Evolutionary conservation across 1,140 invertebrate species (phyloP).

Genomic region (Drosophila nigrodunni): DNA sequence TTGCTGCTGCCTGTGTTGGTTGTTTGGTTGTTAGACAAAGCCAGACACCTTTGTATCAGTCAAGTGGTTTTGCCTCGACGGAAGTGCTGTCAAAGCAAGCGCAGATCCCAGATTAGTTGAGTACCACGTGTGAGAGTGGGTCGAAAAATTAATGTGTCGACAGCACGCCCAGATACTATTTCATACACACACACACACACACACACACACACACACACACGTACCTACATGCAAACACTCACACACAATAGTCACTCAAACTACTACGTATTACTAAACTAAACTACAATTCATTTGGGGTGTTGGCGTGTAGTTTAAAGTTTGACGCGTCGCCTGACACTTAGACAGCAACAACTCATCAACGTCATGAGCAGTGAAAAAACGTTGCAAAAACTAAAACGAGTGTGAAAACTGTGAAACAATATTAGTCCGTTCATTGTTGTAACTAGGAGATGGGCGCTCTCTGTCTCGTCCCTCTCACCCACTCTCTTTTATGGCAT

Average conservation of each 20-base stretch:
- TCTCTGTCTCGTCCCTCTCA: too few relatives aligned
- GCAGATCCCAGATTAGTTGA: constrained; percentile 71
- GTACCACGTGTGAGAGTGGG: constrained; percentile 17
- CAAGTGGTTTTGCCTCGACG: constrained; percentile 54
- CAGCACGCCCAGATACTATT: constrained; percentile 38
- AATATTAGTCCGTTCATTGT: constrained; percentile 66
- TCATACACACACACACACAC: neutral
- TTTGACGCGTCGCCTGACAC: constrained; percentile 80
- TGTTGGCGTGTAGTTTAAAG: constrained; percentile 80
- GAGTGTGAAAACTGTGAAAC: constrained; percentile 68
- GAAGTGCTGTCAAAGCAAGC: constrained; percentile 73
- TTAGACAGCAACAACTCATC: constrained; percentile 83
- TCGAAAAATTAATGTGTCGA: constrained; percentile 69
- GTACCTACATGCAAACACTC: constrained; percentile 20
- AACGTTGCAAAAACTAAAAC: constrained; percentile 39
- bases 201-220: too few relatives aligned
- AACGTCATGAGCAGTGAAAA: constrained; percentile 71
- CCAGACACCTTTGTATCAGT: constrained; percentile 61
- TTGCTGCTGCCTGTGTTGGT: neutral
- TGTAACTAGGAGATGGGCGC: constrained; percentile 4
- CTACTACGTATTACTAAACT: constrained; percentile 14
- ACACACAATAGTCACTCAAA: constrained; percentile 17
- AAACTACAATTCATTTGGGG: constrained; percentile 70
- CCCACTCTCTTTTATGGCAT: too few relatives aligned
- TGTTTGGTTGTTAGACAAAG: constrained; percentile 39